Conservation (phyloP, 2,888 invertebrate genomes). For the Cheiracanthium punctorium region DNA sequence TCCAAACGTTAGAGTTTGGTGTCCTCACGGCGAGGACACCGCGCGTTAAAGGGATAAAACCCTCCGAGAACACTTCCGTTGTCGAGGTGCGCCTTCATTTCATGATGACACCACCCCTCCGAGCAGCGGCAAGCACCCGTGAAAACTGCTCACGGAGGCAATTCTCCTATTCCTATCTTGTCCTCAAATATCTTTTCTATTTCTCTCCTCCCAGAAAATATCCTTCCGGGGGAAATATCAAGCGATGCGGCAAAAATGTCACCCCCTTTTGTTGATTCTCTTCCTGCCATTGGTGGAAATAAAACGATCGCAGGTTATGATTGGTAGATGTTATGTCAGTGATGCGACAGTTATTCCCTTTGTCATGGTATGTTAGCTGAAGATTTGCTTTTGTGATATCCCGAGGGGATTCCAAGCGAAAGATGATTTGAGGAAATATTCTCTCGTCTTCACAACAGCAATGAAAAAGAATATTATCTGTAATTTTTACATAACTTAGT, state of each 20-base stretch:
- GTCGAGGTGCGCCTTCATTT: neutral
- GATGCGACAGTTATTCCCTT: conserved; percentile 41
- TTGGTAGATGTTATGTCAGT: conserved; percentile 39
- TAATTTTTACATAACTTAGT: no score
- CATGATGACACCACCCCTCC: neutral
- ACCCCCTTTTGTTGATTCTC: neutral
- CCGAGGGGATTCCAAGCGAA: no score
- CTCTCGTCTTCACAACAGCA: no score
- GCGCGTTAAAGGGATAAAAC: no score
- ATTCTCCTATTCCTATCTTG: conserved; percentile 50
- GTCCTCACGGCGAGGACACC: no score
- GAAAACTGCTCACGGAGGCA: conserved; percentile 52
- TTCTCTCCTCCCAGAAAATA: conserved; percentile 14
- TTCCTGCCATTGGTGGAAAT: conserved; percentile 39
- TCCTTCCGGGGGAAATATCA: neutral
- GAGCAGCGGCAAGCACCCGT: conserved; percentile 39
- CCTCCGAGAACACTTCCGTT: no score
- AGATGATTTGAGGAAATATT: no score
- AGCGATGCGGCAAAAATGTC: conserved; percentile 61
- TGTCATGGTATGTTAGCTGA: conserved; percentile 26
- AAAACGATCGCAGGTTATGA: conserved; percentile 23
- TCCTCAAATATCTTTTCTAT: conserved; percentile 58
- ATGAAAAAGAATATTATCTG: no score
- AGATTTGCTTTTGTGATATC: no score
- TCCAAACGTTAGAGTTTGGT: no score